Conservation (phyloP, 2,888 invertebrate species). For the Incurvaria masculella region DNA sequence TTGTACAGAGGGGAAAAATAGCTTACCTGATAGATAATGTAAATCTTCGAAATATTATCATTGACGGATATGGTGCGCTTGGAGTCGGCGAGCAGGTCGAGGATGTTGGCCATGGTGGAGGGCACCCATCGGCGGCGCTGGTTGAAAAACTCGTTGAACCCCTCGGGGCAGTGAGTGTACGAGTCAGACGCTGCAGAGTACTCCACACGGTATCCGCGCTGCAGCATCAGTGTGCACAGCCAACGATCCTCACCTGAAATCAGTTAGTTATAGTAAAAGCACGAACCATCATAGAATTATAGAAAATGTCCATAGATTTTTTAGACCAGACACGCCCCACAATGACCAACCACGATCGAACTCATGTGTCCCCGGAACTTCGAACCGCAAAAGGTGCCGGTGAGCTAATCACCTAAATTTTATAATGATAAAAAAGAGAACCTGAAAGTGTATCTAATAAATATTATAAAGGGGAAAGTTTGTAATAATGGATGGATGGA, state of each 20-base stretch:
- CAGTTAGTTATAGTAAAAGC: constrained; percentile 1
- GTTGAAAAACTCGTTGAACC: constrained; percentile 90
- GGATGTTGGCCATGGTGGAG: constrained; percentile 92
- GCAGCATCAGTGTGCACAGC: constrained; percentile 89
- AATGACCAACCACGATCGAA: too few relatives aligned
- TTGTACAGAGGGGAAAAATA: not conserved
- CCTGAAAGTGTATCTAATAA: too few relatives aligned
- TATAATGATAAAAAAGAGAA: too few relatives aligned
- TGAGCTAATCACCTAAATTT: too few relatives aligned
- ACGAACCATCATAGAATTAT: not conserved
- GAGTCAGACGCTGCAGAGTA: constrained; percentile 96
- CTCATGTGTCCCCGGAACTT: too few relatives aligned
- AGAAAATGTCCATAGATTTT: too few relatives aligned
- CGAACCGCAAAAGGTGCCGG: too few relatives aligned
- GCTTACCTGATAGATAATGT: constrained; percentile 63
- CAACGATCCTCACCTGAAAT: constrained; percentile 86
- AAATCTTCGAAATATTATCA: constrained; percentile 82
- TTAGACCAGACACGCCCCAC: too few relatives aligned
- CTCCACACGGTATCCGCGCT: constrained; percentile 88
- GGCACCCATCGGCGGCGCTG: constrained; percentile 95
- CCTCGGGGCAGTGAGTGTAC: constrained; percentile 91
- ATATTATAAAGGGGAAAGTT: too few relatives aligned
- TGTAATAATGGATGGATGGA: too few relatives aligned
- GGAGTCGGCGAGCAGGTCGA: constrained; percentile 79
- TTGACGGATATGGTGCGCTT: constrained; percentile 78